These are phyloP conservation scores for Campylomormyrus tamandua DNA, from an alignment of 2,113 vertebrate species.

Conservation along the genomic window DNA sequence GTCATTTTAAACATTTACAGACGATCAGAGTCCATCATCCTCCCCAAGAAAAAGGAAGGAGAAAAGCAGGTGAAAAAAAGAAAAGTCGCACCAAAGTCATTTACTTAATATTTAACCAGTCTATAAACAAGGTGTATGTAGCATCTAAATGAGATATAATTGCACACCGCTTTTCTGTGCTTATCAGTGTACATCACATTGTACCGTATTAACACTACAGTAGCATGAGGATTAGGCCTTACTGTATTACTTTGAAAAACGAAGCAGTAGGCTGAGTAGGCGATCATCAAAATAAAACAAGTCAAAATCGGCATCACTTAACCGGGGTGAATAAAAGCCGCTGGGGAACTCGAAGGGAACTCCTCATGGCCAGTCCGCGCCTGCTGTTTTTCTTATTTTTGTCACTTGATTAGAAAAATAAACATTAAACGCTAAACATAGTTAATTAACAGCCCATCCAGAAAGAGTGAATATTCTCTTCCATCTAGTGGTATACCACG, in stretches of 20 bases:
- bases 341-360: neutral
- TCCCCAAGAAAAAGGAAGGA: neutral
- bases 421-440: neutral
- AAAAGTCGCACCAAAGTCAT: neutral
- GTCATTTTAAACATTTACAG: neutral
- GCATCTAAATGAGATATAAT: neutral
- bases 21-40: neutral
- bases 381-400: neutral
- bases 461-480: neutral
- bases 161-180: neutral
- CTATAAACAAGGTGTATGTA: neutral
- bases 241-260: neutral
- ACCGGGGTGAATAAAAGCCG: too few relatives aligned
- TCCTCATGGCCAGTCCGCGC: neutral
- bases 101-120: neutral
- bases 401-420: neutral
- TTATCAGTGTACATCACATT: neutral
- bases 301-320: too few relatives aligned
- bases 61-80: neutral
- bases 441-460: neutral
- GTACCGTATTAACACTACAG: neutral
- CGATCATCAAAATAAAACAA: too few relatives aligned
- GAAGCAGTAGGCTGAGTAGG: too few relatives aligned
- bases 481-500: neutral
- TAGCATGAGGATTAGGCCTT: neutral